Conservation (phyloP, 2,113 vertebrate species). For the Periophthalmus modestus region DNA sequence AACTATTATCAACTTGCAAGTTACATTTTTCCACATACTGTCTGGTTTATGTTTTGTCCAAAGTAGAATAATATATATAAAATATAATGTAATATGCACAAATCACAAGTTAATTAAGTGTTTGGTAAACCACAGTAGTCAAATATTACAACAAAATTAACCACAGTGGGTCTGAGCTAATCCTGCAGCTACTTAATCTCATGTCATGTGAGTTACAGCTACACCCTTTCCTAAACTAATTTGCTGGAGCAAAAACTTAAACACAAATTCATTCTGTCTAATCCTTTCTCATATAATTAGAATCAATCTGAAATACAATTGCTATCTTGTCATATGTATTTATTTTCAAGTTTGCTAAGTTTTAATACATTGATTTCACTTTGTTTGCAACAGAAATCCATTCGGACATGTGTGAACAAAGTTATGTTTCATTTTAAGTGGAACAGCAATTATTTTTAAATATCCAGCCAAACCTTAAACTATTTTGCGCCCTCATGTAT, state of each 20-base stretch:
- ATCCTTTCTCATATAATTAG: background rate
- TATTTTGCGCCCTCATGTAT: background rate
- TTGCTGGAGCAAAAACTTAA: background rate
- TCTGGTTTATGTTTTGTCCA: background rate
- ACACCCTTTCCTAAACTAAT: conserved; percentile 14
- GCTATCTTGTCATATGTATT: background rate
- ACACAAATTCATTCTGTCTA: background rate
- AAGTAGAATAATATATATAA: no score
- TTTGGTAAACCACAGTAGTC: conserved; percentile 17
- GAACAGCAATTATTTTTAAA: background rate
- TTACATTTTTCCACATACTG: background rate
- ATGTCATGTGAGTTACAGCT: conserved; percentile 20
- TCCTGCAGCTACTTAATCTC: conserved; percentile 24
- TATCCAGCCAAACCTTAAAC: background rate
- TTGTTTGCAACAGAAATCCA: background rate
- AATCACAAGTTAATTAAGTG: no score
- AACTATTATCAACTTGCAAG: no score
- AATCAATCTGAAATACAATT: background rate
- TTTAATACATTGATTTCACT: background rate
- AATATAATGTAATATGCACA: no score
- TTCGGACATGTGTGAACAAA: background rate
- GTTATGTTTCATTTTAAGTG: background rate
- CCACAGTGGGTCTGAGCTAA: conserved; percentile 27
- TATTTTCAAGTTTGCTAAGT: background rate
- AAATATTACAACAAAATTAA: conserved; percentile 26